phyloP scores from a whole-genome alignment of 1,140 invertebrate species.

The Chlorops oryzae region DNA sequence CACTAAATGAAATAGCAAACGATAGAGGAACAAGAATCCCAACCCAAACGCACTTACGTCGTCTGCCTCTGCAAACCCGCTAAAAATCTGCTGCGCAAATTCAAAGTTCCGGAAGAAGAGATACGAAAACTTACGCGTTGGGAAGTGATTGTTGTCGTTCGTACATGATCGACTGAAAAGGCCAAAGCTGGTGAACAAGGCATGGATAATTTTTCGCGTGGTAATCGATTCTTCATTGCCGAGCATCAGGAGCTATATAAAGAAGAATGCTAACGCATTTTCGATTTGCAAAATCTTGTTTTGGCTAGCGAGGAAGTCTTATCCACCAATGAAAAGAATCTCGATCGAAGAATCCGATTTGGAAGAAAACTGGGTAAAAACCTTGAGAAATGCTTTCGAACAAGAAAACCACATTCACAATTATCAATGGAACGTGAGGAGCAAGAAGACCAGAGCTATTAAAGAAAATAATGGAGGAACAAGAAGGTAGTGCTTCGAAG shows the following conservation, averaged over 20 bases:
- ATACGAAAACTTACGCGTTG: constrained; percentile 96
- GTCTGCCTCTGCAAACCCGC: constrained; percentile 95
- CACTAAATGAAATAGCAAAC: constrained; percentile 51
- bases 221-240: constrained; percentile 95
- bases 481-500: constrained; percentile 53
- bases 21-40: constrained; percentile 82
- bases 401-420: constrained; percentile 86
- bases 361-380: constrained; percentile 99
- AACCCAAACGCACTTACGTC: constrained; percentile 89
- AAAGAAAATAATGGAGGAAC: constrained; percentile 83
- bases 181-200: constrained; percentile 96
- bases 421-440: constrained; percentile 90
- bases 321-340: constrained; percentile 91
- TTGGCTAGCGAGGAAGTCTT: constrained; percentile 86
- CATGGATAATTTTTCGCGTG: constrained; percentile 98
- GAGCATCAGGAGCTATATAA: constrained; percentile 99
- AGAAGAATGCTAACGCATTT: constrained; percentile 97
- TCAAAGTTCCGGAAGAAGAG: constrained; percentile 96
- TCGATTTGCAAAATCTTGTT: constrained; percentile 95
- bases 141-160: constrained; percentile 98
- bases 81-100: constrained; percentile 90
- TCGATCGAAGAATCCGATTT: constrained; percentile 92
- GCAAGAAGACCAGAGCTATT: constrained; percentile 89
- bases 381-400: constrained; percentile 97
- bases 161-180: constrained; percentile 96